Conservation (phyloP, 2,888 invertebrate species). For the Pyrocoelia pectoralis region DNA sequence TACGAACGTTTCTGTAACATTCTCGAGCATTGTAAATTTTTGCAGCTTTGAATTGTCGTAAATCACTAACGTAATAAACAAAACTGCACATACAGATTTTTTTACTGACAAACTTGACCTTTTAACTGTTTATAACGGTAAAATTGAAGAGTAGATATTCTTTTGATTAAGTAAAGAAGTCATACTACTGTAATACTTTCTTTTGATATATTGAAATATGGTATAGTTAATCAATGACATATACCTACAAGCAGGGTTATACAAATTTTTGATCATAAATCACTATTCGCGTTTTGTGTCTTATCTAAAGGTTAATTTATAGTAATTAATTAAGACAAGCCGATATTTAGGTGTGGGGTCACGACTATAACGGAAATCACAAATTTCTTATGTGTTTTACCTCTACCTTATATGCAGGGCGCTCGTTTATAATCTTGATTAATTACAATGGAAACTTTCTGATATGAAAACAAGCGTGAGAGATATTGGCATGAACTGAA, state of each 20-base stretch:
- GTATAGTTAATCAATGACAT: conserved; percentile 14
- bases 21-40: neutral
- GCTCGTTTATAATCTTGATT: too few species aligned
- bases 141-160: conserved; percentile 14
- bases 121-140: conserved; percentile 25
- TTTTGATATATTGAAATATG: conserved; percentile 10
- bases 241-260: neutral
- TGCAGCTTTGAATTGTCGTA: neutral
- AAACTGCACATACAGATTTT: conserved; percentile 25
- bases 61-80: conserved; percentile 23
- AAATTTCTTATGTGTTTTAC: neutral
- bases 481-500: too few species aligned
- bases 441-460: too few species aligned
- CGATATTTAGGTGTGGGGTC: conserved; percentile 4
- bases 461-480: too few species aligned
- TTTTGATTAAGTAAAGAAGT: conserved; percentile 14
- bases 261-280: conserved; percentile 12
- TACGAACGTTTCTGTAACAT: neutral
- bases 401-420: too few species aligned
- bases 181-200: conserved; percentile 9
- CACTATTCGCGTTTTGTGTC: conserved; percentile 5
- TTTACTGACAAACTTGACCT: conserved; percentile 27
- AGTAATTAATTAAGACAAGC: conserved; percentile 14
- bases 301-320: conserved; percentile 11
- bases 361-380: conserved; percentile 1